These are phyloP conservation scores for Simalia tracyae DNA, from an alignment of 2,797 vertebrate genomes.

Conservation along the genomic window DNA sequence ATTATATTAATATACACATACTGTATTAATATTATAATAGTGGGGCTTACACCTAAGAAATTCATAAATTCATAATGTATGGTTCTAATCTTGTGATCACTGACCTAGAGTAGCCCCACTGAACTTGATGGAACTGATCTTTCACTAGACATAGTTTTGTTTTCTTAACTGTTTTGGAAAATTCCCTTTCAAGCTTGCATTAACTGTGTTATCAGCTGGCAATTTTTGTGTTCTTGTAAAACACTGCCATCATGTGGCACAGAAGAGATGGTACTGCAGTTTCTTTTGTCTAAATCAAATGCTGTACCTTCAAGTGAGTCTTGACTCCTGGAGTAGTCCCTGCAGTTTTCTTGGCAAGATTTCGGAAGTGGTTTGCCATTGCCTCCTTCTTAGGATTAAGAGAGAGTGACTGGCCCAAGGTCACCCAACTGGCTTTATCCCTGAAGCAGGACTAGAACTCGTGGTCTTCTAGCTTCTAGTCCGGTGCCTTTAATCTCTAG, in stretches of 20 bases:
- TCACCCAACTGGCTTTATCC: not conserved
- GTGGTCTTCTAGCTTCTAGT: not conserved
- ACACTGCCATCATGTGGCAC: conserved; percentile 58
- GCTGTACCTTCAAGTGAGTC: not conserved
- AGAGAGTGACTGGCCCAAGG: not conserved
- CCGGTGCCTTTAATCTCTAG: not conserved
- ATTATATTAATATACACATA: too few relatives aligned
- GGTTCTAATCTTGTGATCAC: not conserved
- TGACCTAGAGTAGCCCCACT: not conserved
- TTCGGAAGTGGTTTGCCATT: not conserved
- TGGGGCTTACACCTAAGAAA: not conserved
- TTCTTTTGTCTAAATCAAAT: not conserved
- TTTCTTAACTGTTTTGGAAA: not conserved
- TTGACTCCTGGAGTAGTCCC: not conserved
- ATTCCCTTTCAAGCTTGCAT: not conserved
- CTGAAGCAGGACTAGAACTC: not conserved
- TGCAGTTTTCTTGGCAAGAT: not conserved
- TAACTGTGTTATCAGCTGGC: too few relatives aligned
- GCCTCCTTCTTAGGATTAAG: not conserved
- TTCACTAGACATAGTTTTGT: not conserved
- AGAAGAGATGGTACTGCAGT: not conserved
- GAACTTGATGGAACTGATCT: not conserved
- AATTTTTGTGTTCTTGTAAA: conserved; percentile 36
- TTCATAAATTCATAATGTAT: not conserved
- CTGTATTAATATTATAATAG: too few relatives aligned